phyloP scores from a whole-genome alignment of 2,797 vertebrate genomes.

The Notoglanidium macrostoma region DNA sequence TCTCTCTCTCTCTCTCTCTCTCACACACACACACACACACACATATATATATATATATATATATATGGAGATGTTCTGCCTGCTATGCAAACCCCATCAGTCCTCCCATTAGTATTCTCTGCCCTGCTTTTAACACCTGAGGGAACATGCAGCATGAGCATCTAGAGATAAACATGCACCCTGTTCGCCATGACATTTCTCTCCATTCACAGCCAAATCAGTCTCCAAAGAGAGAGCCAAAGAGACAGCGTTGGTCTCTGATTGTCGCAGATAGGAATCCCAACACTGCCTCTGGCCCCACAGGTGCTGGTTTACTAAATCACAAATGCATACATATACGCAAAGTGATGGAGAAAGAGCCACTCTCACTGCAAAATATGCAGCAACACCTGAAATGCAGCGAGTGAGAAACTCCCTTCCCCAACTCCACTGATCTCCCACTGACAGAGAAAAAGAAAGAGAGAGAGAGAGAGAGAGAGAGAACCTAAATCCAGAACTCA shows the following conservation, averaged over 20 bases:
- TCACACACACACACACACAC: neutral
- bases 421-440: slow-evolving; percentile 14
- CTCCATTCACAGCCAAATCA: slow-evolving; percentile 51
- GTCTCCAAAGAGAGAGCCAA: slow-evolving; percentile 1
- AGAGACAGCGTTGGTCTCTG: slow-evolving; percentile 22
- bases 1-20: neutral
- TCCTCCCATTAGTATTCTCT: slow-evolving; percentile 50
- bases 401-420: neutral
- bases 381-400: slow-evolving; percentile 15
- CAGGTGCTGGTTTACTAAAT: slow-evolving; percentile 9
- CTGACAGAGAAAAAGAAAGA: neutral
- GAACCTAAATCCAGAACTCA: slow-evolving; percentile 41
- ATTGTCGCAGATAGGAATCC: slow-evolving; percentile 49
- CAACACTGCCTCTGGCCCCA: slow-evolving; percentile 40
- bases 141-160: slow-evolving; percentile 51
- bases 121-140: slow-evolving; percentile 44
- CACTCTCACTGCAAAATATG: neutral
- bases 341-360: neutral
- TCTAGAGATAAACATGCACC: slow-evolving; percentile 53
- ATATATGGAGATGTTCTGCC: slow-evolving; percentile 22
- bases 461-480: neutral
- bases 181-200: slow-evolving; percentile 50
- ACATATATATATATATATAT: neutral
- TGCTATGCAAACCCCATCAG: slow-evolving; percentile 37
- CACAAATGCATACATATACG: slow-evolving; percentile 18